phyloP scores from a whole-genome alignment of 2,113 vertebrate species.

The Hirundichthys speculiger region DNA sequence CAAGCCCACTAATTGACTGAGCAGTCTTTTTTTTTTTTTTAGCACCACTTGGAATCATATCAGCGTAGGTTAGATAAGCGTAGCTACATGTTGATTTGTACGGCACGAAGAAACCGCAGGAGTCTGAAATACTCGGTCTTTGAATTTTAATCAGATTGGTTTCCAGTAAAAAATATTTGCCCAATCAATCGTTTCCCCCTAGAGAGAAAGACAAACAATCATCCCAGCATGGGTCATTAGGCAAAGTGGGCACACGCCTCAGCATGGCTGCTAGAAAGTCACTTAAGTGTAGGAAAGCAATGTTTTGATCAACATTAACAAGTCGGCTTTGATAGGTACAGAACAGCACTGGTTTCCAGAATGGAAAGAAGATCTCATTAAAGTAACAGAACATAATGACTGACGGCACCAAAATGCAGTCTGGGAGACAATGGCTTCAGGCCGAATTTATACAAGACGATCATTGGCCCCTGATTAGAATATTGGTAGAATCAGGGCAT shows the following conservation, averaged over 20 bases:
- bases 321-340: conserved; percentile 17
- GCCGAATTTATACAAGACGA: conserved; percentile 49
- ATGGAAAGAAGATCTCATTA: conserved; percentile 53
- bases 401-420: conserved; percentile 42
- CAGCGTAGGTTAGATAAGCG: conserved; percentile 51
- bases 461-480: conserved; percentile 48
- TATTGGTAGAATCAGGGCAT: conserved; percentile 32
- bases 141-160: conserved; percentile 51
- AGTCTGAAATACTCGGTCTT: conserved; percentile 36
- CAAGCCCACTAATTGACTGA: conserved; percentile 74
- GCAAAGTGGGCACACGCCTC: conserved; percentile 43
- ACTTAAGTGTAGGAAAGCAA: conserved; percentile 13
- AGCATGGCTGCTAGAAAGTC: conserved; percentile 5
- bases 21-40: conserved; percentile 44
- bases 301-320: conserved; percentile 42
- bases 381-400: conserved; percentile 43
- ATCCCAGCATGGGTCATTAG: conserved; percentile 59
- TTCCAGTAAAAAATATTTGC: conserved; percentile 67
- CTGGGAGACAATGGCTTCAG: conserved; percentile 40
- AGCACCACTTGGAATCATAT: conserved; percentile 59
- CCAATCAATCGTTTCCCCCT: conserved; percentile 59
- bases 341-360: conserved; percentile 9
- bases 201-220: conserved; percentile 65
- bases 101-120: conserved; percentile 38
- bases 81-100: conserved; percentile 38